Evolutionary conservation across 2,797 vertebrate genomes (phyloP), one percentile per base, ranked within the genome.

Genomic region (Ciconia nigra): DNA sequence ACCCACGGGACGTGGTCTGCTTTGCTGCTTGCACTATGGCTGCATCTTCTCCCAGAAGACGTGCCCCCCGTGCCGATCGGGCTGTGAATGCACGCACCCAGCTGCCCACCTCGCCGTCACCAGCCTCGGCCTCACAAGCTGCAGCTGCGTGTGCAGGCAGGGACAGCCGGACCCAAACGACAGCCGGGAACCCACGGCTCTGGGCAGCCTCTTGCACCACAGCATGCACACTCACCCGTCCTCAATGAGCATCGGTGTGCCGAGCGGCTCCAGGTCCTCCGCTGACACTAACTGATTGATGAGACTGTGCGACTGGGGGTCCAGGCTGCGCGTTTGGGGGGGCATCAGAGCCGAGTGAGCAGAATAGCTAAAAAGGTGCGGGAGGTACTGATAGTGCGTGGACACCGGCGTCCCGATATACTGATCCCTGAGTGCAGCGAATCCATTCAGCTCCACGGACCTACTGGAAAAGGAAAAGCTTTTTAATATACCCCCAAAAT

Each of bases 201-300:
- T 1, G 25, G 41, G 46, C 67, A 52, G 55, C 22, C 67, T 19
- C 84, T 14, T 2, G 10, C 57, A 5, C 47, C 59, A 10, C 8
- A 13, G 47, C 3, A 5, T 1, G 5, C 15, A 3, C n/a, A 97
- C 99, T 99, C 95, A 99, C 99, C 99, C 99, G 7, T 99, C 99
- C 97, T 99, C 99, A 21, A 99, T 99, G 79, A 99, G 99, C 99
- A 99, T 99, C 1, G 99, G 99, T 0, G 99, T 99, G 87, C 98
- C 97, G 15, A 99, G 97, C 0, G 99, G 99, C 70, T 99, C 98
- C 98, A 99, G 97, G 95, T 99, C 99, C 93, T 99, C 99, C 0
- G 99, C 99, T 5, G 99, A 99, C 95, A 99, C 98, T 92, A 99
- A 97, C 98, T 99, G 99, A 96, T 98, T 98, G 97, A 99, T 99